phyloP scores from a whole-genome alignment of 2,113 vertebrate species.

The Poicephalus meyeri region DNA sequence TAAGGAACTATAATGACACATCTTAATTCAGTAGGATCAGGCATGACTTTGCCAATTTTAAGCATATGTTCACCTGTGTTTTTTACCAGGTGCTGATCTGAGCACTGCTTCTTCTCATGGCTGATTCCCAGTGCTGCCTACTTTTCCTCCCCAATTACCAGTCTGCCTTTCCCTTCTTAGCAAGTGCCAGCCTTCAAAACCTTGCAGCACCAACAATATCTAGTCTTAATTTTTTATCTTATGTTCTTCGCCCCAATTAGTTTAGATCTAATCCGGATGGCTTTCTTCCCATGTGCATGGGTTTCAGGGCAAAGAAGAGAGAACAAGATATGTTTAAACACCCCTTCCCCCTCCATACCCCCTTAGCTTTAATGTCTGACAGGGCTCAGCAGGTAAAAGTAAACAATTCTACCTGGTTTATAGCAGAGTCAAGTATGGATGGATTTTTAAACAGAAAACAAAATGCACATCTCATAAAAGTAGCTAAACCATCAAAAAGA shows the following conservation, averaged over 20 bases:
- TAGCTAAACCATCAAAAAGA: not conserved
- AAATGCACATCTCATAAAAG: not conserved
- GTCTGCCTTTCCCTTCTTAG: not conserved
- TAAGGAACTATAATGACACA: not conserved
- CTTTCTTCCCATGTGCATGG: not conserved
- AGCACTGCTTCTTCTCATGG: not conserved
- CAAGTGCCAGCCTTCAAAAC: not conserved
- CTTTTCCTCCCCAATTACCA: not conserved
- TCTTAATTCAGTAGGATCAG: not conserved
- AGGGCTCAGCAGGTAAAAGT: not conserved
- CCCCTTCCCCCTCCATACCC: accelerated
- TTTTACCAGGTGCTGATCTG: not conserved
- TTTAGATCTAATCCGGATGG: not conserved
- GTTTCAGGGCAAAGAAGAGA: not conserved
- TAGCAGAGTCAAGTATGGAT: accelerated
- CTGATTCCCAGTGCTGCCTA: not conserved
- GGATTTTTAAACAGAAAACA: not conserved
- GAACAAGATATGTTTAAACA: not conserved
- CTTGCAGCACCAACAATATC: not conserved
- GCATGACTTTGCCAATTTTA: not conserved
- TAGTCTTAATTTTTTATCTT: not conserved
- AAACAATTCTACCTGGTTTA: not conserved
- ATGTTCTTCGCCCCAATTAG: not conserved
- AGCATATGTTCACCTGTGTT: not conserved
- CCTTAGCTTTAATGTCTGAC: not conserved